Base-by-base conservation (phyloP, 2,888 invertebrate genomes). In the Alloscopus bannaensis region DNA sequence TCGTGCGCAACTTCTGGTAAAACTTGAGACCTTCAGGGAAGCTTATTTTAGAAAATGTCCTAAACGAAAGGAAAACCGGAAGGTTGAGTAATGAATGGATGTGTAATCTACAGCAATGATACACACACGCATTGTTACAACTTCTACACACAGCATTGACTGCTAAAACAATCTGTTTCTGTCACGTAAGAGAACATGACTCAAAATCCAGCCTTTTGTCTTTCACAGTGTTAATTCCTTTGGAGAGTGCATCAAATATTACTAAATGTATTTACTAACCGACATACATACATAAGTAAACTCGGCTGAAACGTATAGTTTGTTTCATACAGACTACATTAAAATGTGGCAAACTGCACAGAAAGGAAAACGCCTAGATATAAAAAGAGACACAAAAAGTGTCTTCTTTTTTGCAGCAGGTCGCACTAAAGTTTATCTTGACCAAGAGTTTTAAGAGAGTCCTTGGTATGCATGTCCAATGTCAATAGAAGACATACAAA, bases 31-130 rank as follows among this genome's bases (percentile, higher is more conserved):
- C n/a, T n/a, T n/a, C n/a, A n/a, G n/a, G n/a, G n/a, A n/a, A n/a
- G n/a, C n/a, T n/a, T n/a, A n/a, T n/a, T n/a, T n/a, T n/a, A n/a
- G n/a, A n/a, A n/a, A n/a, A n/a, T n/a, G n/a, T n/a, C n/a, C n/a
- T n/a, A n/a, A n/a, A n/a, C n/a, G n/a, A n/a, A 60, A 24, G 24
- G 40, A 62, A 62, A 62, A 71, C 71, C 62, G 52, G 71, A 71
- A 71, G 62, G 62, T 40, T 40, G 28, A 59, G 2, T 36, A 22
- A n/a, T 31, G 20, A 20, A 1, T 3, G 11, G 18, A 60, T 64
- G 45, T 26, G 24, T 47, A 47, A 42, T 20, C 45, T 20, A 22
- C 29, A 18, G n/a, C n/a, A n/a, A n/a, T 31, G 1, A 64, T 20
- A 24, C 28, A 45, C 40, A 20, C 26, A 36, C 55, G 28, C 28